Evolutionary conservation across 2,888 invertebrate species (phyloP).

Genomic region (Agrilus biguttatus): DNA sequence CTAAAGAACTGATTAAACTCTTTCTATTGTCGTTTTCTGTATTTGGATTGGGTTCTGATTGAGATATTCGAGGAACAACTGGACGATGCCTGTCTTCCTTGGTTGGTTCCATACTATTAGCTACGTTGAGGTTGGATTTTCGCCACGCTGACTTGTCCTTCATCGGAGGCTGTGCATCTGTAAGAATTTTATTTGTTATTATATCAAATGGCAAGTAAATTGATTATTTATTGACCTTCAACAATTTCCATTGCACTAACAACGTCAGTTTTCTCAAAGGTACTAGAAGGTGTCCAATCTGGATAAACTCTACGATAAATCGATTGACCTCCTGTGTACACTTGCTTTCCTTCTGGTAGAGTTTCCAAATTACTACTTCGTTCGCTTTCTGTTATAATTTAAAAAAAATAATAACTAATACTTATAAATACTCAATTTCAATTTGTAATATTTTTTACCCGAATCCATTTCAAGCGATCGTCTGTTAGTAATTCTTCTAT

Average conservation of each 20-base stretch:
- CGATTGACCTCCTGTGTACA: constrained; percentile 30
- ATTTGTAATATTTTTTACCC: constrained; percentile 34
- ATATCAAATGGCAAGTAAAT: not conserved
- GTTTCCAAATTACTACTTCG: constrained; percentile 58
- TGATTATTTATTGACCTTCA: constrained; percentile 43
- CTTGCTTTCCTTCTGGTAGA: constrained; percentile 54
- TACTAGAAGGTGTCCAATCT: constrained; percentile 67
- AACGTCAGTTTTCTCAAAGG: constrained; percentile 69
- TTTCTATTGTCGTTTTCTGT: constrained; percentile 36
- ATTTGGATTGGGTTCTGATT: constrained; percentile 20
- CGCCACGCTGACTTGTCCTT: constrained; percentile 69
- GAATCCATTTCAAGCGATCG: constrained; percentile 75
- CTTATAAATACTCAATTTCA: not conserved
- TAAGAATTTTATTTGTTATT: constrained; percentile 8
- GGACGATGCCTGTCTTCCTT: constrained; percentile 48
- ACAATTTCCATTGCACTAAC: constrained; percentile 75
- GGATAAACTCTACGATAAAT: constrained; percentile 50
- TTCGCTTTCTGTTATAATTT: constrained; percentile 55
- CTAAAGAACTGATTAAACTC: constrained; percentile 40
- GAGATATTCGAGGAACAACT: constrained; percentile 28
- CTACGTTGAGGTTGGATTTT: constrained; percentile 51
- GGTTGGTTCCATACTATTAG: constrained; percentile 48
- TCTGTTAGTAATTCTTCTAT: constrained; percentile 53
- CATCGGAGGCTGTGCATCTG: constrained; percentile 29
- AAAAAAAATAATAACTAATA: not conserved